Evolutionary conservation across 2,113 vertebrate genomes (phyloP).

Genomic region (Phalacrocorax carbo): DNA sequence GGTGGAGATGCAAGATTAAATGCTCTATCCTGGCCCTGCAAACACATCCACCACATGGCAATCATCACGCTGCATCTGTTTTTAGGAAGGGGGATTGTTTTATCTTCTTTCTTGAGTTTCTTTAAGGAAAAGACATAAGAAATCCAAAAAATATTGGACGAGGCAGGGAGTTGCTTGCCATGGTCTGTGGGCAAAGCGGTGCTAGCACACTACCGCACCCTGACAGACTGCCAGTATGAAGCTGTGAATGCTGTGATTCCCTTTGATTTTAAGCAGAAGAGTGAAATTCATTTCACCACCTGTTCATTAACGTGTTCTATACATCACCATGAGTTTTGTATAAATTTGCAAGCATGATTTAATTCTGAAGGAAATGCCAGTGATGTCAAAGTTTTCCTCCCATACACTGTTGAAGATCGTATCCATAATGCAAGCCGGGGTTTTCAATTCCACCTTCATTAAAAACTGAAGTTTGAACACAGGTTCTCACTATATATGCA

Average conservation of each 20-base stretch:
- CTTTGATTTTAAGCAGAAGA: neutral
- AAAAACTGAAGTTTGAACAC: neutral
- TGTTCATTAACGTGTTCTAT: neutral
- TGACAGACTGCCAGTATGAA: neutral
- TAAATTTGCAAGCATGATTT: neutral
- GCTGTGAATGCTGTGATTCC: neutral
- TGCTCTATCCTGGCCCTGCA: neutral
- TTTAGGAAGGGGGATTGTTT: neutral
- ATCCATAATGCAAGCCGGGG: neutral
- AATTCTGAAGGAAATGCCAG: neutral
- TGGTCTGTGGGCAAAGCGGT: neutral
- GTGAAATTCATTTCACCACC: neutral
- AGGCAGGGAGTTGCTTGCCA: neutral
- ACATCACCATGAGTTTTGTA: neutral
- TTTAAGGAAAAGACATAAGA: neutral
- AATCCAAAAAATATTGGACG: neutral
- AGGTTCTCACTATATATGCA: neutral
- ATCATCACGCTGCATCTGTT: neutral
- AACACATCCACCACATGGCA: neutral
- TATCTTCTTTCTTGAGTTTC: neutral
- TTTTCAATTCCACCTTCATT: neutral
- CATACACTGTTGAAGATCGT: neutral
- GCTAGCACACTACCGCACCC: neutral
- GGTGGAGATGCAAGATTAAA: neutral
- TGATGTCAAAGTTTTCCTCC: neutral